Evolutionary conservation across 2,113 vertebrate species (phyloP).

Genomic region (Chaetodon auriga): DNA sequence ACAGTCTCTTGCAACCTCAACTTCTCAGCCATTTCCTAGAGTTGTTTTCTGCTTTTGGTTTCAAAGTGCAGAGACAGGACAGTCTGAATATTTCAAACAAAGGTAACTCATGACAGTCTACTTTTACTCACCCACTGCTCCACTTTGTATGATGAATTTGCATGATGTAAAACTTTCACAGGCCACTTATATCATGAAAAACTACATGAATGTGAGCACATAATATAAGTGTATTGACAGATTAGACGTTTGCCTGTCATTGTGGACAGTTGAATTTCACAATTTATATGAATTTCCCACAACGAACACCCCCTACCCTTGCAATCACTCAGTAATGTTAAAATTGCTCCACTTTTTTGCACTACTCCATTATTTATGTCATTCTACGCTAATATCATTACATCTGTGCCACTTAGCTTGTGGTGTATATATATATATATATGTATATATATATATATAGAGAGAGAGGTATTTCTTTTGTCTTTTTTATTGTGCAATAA

Average conservation of each 20-base stretch:
- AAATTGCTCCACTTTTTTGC: too few species aligned
- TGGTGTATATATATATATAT: too few species aligned
- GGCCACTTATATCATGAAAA: neutral
- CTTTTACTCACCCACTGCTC: neutral
- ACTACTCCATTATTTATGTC: too few species aligned
- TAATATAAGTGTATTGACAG: neutral
- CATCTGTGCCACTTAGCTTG: too few species aligned
- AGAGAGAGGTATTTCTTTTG: too few species aligned
- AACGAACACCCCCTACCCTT: too few species aligned
- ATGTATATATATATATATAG: too few species aligned
- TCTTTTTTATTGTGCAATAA: too few species aligned
- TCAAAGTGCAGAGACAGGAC: conserved; percentile 4
- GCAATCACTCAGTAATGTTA: too few species aligned
- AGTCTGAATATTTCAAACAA: neutral
- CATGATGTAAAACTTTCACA: neutral
- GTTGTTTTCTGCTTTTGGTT: neutral
- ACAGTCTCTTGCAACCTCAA: conserved; percentile 33
- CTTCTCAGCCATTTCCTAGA: conserved; percentile 27
- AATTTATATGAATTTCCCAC: too few species aligned
- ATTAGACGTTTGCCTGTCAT: neutral
- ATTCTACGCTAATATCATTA: too few species aligned
- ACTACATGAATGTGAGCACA: neutral
- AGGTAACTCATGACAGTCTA: neutral
- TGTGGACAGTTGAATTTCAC: too few species aligned
- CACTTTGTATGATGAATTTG: neutral